Percentiles rank a stretch among this genome's conserved stretches.
These are phyloP conservation scores for Macroglossus sobrinus DNA, from an alignment of 2,113 vertebrate genomes.

Conservation along the genomic window DNA sequence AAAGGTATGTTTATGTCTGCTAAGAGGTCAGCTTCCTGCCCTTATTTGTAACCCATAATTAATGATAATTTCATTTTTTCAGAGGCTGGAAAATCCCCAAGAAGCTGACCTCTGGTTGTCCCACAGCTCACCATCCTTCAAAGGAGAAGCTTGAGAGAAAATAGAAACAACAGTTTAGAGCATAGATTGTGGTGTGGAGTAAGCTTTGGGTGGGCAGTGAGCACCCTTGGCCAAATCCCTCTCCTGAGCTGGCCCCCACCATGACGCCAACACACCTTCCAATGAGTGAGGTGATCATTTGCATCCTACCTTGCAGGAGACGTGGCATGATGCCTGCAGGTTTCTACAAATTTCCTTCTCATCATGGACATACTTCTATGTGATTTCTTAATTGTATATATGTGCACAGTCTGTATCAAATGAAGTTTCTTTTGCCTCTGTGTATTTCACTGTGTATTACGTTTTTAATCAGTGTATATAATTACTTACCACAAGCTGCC, in stretches of 20 bases:
- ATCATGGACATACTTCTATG: constrained; percentile 61
- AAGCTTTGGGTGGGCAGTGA: not conserved
- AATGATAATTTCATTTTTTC: not conserved
- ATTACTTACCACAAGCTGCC: constrained; percentile 87
- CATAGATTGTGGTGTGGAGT: not conserved
- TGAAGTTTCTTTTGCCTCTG: constrained; percentile 74
- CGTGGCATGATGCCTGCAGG: constrained; percentile 24
- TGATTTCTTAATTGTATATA: constrained; percentile 68
- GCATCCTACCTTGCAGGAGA: not conserved
- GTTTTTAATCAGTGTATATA: constrained; percentile 87
- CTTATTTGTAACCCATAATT: not conserved
- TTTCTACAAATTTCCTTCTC: constrained; percentile 59
- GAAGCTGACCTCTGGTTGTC: not conserved
- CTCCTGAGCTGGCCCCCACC: not conserved
- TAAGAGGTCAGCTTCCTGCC: not conserved
- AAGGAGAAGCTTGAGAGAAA: not conserved
- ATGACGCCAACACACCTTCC: not conserved
- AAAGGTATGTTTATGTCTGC: not conserved
- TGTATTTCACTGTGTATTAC: constrained; percentile 75
- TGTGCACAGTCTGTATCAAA: constrained; percentile 68
- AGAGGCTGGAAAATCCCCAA: not conserved
- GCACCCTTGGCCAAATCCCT: constrained; percentile 22
- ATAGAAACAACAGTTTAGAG: not conserved
- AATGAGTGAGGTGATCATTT: not conserved
- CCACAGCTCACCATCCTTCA: not conserved